Evolutionary conservation across 1,140 invertebrate genomes (phyloP).

Genomic region (Trichonephila inaurata): DNA sequence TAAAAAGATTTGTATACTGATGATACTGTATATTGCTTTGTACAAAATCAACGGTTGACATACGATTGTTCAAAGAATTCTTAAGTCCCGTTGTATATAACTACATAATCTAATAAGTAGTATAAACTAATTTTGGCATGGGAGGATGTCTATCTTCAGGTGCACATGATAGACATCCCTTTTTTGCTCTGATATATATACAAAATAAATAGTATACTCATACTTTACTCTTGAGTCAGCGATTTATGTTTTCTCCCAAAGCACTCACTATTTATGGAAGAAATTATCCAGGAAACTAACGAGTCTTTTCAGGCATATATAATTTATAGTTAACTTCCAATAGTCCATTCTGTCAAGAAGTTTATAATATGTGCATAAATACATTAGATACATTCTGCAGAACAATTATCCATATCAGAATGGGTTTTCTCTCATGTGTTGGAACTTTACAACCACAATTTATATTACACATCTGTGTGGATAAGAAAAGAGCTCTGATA

Average conservation of each 20-base stretch:
- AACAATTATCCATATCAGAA: slow-evolving; percentile 57
- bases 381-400: slow-evolving; percentile 54
- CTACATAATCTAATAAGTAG: slow-evolving; percentile 73
- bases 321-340: neutral
- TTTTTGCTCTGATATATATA: slow-evolving; percentile 69
- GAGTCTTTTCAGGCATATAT: slow-evolving; percentile 9
- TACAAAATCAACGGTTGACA: slow-evolving; percentile 72
- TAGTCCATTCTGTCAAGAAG: slow-evolving; percentile 2
- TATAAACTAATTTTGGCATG: slow-evolving; percentile 73
- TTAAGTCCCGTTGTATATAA: slow-evolving; percentile 56
- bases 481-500: slow-evolving; percentile 71
- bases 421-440: slow-evolving; percentile 55
- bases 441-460: slow-evolving; percentile 65
- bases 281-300: neutral
- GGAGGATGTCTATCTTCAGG: slow-evolving; percentile 45
- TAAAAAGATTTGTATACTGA: slow-evolving; percentile 76
- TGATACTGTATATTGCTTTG: slow-evolving; percentile 76
- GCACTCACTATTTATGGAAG: neutral
- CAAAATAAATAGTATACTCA: slow-evolving; percentile 76
- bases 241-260: slow-evolving; percentile 21
- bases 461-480: slow-evolving; percentile 57
- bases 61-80: slow-evolving; percentile 65
- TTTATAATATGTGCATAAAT: slow-evolving; percentile 62
- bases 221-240: slow-evolving; percentile 45
- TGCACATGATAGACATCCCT: slow-evolving; percentile 39